A percentile compares a stretch with the other conserved stretches of the same genome.
Evolutionary conservation across 2,888 invertebrate genomes (phyloP).

Genomic region (Drosophila sordidula): DNA sequence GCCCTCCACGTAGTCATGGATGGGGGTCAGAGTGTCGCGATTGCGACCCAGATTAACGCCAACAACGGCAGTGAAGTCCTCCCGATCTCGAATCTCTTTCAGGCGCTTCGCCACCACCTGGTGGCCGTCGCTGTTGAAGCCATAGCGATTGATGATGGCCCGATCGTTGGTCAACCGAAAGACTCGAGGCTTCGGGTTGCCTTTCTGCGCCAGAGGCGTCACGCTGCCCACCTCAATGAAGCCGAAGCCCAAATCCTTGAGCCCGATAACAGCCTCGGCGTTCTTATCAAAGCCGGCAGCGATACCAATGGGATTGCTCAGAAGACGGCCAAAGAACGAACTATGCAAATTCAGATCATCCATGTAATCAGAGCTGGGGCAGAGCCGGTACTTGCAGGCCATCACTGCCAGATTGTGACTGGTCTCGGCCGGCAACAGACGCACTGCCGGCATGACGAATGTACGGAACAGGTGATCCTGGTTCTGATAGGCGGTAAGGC

Average conservation of each 20-base stretch:
- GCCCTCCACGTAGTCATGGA: slow-evolving; percentile 94
- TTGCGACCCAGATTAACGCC: slow-evolving; percentile 99
- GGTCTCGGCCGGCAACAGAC: slow-evolving; percentile 90
- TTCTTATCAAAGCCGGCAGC: slow-evolving; percentile 99
- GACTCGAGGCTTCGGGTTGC: slow-evolving; percentile 96
- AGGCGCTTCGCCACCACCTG: slow-evolving; percentile 90
- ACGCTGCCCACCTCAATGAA: slow-evolving; percentile 98
- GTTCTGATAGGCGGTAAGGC: slow-evolving; percentile 51
- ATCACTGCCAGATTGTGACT: slow-evolving; percentile 92
- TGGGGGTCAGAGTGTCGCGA: slow-evolving; percentile 91
- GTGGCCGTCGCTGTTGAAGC: slow-evolving; percentile 98
- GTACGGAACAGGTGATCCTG: slow-evolving; percentile 34
- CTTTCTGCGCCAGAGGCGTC: slow-evolving; percentile 96
- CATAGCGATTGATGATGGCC: slow-evolving; percentile 97
- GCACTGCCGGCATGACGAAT: slow-evolving; percentile 74
- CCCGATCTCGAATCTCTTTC: slow-evolving; percentile 86
- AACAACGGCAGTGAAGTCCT: slow-evolving; percentile 88
- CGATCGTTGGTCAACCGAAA: slow-evolving; percentile 94
- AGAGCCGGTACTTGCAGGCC: slow-evolving; percentile 89
- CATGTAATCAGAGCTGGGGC: slow-evolving; percentile 51
- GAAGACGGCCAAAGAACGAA: slow-evolving; percentile 89
- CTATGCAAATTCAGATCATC: slow-evolving; percentile 86
- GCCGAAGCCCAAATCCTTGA: slow-evolving; percentile 95
- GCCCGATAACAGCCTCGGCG: slow-evolving; percentile 94
- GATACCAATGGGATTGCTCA: slow-evolving; percentile 97